Percentiles rank a stretch among this genome's conserved stretches.
These are phyloP conservation scores for Cervus canadensis DNA, from an alignment of 2,113 vertebrate species.

Conservation along the genomic window DNA sequence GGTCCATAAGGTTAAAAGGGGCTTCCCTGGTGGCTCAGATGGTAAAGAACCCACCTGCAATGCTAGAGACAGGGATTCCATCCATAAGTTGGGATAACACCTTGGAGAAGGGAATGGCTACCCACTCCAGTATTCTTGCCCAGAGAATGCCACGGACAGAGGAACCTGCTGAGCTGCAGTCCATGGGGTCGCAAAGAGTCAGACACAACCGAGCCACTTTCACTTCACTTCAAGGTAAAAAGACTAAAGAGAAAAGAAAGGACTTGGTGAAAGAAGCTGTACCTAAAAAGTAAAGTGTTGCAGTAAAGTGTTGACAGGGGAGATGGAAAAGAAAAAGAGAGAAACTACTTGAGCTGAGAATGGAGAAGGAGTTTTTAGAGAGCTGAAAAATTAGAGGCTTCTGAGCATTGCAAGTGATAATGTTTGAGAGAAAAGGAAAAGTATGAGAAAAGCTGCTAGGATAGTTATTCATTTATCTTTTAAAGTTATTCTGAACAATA, in stretches of 20 bases:
- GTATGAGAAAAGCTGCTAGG: not conserved
- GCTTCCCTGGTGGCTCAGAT: not conserved
- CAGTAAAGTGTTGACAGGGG: not conserved
- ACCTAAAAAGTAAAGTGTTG: too few species aligned
- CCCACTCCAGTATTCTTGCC: not conserved
- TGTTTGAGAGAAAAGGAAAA: not conserved
- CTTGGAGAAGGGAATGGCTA: not conserved
- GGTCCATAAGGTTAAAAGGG: not conserved
- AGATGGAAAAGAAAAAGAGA: not conserved
- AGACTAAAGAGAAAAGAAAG: not conserved
- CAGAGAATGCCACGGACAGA: not conserved
- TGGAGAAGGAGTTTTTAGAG: not conserved
- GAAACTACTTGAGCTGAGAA: not conserved
- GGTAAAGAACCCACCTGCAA: not conserved
- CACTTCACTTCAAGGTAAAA: not conserved
- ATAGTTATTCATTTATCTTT: not conserved
- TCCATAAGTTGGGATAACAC: accelerated
- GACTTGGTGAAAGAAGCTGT: not conserved
- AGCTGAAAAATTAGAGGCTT: not conserved
- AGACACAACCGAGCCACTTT: accelerated
- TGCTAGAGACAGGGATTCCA: accelerated
- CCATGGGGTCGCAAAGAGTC: not conserved
- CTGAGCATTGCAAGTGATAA: not conserved
- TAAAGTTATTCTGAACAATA: not conserved
- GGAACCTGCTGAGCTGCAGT: not conserved